Percentiles rank a stretch among this genome's conserved stretches.
These are phyloP conservation scores for Cirrhinus molitorella DNA, from an alignment of 2,797 vertebrate species.

Conservation along the genomic window DNA sequence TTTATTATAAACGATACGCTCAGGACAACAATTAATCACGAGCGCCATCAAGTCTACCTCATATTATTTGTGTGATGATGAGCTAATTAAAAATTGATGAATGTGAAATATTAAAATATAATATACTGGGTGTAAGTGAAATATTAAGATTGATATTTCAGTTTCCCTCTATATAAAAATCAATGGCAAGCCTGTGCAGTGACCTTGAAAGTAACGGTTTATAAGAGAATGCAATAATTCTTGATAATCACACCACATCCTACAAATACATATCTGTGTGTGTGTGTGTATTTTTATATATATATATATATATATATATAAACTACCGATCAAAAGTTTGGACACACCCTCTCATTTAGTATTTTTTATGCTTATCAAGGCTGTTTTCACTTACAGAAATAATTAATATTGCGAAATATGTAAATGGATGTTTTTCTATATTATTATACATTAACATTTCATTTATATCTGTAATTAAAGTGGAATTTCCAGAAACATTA, in stretches of 20 bases:
- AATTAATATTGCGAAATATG: too few species aligned
- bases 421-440: too few species aligned
- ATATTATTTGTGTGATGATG: slow-evolving; percentile 21
- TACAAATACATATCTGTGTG: not conserved
- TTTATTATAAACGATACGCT: slow-evolving; percentile 29
- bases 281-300: too few species aligned
- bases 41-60: slow-evolving; percentile 13
- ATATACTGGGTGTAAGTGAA: not conserved
- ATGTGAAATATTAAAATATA: slow-evolving; percentile 34
- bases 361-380: too few species aligned
- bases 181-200: not conserved
- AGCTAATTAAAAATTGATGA: slow-evolving; percentile 44
- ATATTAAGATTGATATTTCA: slow-evolving; percentile 2
- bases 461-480: too few species aligned
- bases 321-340: too few species aligned
- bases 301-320: too few species aligned
- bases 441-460: too few species aligned
- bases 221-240: not conserved
- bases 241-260: not conserved
- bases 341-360: too few species aligned
- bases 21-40: slow-evolving; percentile 19
- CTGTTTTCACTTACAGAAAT: too few species aligned
- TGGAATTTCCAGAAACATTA: too few species aligned
- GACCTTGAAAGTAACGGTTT: slow-evolving; percentile 9
- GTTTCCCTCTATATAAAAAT: not conserved